Base-by-base conservation (phyloP, 2,113 vertebrate species). In the Naja naja region DNA sequence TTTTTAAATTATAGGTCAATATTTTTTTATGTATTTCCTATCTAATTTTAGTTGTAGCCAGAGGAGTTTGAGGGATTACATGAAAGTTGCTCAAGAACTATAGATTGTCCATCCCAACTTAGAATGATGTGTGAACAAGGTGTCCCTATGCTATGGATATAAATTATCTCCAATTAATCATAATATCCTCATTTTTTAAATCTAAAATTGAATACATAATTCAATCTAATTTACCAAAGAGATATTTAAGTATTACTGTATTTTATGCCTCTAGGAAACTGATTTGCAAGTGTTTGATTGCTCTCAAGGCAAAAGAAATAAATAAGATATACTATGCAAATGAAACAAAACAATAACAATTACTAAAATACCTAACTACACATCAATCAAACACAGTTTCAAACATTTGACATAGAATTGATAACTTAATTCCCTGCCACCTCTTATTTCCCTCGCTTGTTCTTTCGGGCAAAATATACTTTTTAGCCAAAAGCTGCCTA, bases 321-420 rank as follows among this genome's bases (percentile, higher is more conserved):
- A 94, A 93, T 0, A 0, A 43, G 54, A n/a, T 85, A 6, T 92
- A 9, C 60, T n/a, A 94, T 88, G 18, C 3, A 81, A 64, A 43
- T 34, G 64, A 34, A 74, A 74, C 27, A 20, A 93, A 6, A 92
- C 93, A 23, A 34, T 1, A 23, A 69, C 10, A 93, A 60, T 81
- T 16, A 89, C 54, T 27, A 89, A n/a, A 85, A 94, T 88, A 92
- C 23, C 1, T 88, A n/a, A 91, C 0, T 54, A 39, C 54, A 86
- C 23, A 25, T 3, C 93, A 94, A 53, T 85, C 81, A 93, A 87
- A 91, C 9, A 89, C n/a, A 88, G 89, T 47, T 94, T 18, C 85
- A 95, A 43, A 27, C 88, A 39, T 27, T 93, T 89, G 88, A 81
- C 20, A 85, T 1, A 49, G 2, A 18, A n/a, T 64, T 30, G 3